phyloP scores from a whole-genome alignment of 2,113 vertebrate species.

The Prunella fulvescens region DNA sequence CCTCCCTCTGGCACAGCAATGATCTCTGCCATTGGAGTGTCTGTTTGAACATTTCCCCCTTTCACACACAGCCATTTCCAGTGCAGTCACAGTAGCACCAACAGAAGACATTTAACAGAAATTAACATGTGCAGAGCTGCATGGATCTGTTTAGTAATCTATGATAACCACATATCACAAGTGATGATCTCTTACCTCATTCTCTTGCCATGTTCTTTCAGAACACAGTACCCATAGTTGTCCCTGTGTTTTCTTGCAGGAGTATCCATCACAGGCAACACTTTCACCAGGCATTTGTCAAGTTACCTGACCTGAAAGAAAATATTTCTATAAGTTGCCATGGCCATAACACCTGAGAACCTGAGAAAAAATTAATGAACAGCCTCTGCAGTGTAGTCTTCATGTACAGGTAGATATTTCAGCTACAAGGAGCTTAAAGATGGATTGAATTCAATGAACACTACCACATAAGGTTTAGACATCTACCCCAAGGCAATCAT shows the following conservation, averaged over 20 bases:
- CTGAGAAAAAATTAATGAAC: background rate
- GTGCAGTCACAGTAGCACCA: background rate
- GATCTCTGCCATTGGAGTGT: background rate
- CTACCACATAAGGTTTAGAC: background rate
- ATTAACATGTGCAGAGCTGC: background rate
- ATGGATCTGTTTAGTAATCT: background rate
- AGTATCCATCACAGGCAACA: background rate
- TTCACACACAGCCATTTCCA: background rate
- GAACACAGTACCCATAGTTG: background rate
- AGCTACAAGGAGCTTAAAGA: background rate
- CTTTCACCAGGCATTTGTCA: background rate
- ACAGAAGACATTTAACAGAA: background rate
- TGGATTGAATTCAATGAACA: background rate
- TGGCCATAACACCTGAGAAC: background rate
- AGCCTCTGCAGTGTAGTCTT: background rate
- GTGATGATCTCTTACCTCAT: background rate
- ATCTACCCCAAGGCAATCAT: background rate
- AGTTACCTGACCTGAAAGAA: background rate
- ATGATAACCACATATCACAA: background rate
- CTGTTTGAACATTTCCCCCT: background rate
- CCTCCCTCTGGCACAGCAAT: background rate
- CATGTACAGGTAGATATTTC: background rate
- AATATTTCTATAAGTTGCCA: background rate
- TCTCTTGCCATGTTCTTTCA: background rate
- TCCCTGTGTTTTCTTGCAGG: background rate